Evolutionary conservation across 1,140 invertebrate genomes (phyloP).

Genomic region (Drosophila kurseongensis): DNA sequence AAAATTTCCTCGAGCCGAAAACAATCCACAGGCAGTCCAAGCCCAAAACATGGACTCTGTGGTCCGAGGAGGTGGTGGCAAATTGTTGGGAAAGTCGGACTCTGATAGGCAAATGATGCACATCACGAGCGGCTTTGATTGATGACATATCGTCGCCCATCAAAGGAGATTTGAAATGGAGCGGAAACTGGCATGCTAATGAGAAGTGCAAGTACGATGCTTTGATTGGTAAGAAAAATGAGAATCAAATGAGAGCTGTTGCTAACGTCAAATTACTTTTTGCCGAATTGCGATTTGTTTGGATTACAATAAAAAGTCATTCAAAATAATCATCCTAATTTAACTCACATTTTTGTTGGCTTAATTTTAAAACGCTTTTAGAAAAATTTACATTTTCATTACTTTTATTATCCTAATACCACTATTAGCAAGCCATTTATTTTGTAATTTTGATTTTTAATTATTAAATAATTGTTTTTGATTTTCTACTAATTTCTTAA

Average conservation of each 20-base stretch:
- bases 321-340: too few relatives aligned
- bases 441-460: too few relatives aligned
- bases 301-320: too few relatives aligned
- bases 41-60: constrained; percentile 8
- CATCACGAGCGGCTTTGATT: constrained; percentile 34
- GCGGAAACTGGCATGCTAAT: constrained; percentile 19
- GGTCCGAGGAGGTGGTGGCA: constrained; percentile 3
- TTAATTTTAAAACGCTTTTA: too few relatives aligned
- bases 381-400: too few relatives aligned
- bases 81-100: constrained; percentile 28
- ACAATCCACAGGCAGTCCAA: constrained; percentile 31
- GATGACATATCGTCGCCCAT: constrained; percentile 32
- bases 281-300: too few relatives aligned
- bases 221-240: neutral
- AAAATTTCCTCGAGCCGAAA: constrained; percentile 29
- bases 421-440: too few relatives aligned
- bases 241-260: neutral
- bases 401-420: too few relatives aligned
- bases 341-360: too few relatives aligned
- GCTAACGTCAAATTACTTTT: too few relatives aligned
- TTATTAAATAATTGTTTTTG: too few relatives aligned
- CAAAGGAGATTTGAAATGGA: neutral
- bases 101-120: constrained; percentile 49
- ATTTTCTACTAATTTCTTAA: too few relatives aligned
- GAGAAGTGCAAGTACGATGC: constrained; percentile 15